Percentiles rank a stretch among this genome's conserved stretches.
Evolutionary conservation across 2,797 vertebrate species (phyloP).

Genomic region (Glossophaga mutica): DNA sequence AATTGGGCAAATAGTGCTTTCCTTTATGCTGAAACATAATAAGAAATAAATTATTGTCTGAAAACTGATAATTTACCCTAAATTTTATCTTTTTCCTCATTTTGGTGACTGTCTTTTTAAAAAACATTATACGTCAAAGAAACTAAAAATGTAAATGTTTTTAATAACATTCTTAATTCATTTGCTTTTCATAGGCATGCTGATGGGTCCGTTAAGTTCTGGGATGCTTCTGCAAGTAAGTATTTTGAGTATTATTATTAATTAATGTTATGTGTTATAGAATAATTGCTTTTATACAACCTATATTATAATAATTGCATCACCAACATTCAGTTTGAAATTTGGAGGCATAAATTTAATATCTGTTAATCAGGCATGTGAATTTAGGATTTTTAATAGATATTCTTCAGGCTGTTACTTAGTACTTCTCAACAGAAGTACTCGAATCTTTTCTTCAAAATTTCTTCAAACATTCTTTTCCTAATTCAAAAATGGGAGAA

Average conservation of each 20-base stretch:
- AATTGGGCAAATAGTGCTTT: neutral
- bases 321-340: neutral
- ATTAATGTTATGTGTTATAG: neutral
- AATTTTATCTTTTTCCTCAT: constrained; percentile 30
- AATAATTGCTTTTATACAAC: neutral
- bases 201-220: constrained; percentile 99
- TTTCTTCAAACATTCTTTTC: constrained; percentile 12
- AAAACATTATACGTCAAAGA: neutral
- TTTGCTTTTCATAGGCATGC: constrained; percentile 89
- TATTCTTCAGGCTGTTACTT: constrained; percentile 21
- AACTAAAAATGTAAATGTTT: neutral
- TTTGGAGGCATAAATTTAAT: neutral
- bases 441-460: constrained; percentile 1
- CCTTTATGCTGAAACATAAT: neutral
- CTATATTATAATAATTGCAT: neutral
- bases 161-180: constrained; percentile 34
- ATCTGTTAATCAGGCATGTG: neutral
- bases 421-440: neutral
- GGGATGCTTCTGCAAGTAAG: constrained; percentile 99
- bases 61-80: neutral
- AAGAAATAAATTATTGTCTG: neutral
- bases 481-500: constrained; percentile 5
- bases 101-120: neutral
- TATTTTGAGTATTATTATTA: constrained; percentile 64
- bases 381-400: constrained; percentile 41